Conservation (phyloP, 2,888 invertebrate species). For the Rhaphigaster nebulosa region DNA sequence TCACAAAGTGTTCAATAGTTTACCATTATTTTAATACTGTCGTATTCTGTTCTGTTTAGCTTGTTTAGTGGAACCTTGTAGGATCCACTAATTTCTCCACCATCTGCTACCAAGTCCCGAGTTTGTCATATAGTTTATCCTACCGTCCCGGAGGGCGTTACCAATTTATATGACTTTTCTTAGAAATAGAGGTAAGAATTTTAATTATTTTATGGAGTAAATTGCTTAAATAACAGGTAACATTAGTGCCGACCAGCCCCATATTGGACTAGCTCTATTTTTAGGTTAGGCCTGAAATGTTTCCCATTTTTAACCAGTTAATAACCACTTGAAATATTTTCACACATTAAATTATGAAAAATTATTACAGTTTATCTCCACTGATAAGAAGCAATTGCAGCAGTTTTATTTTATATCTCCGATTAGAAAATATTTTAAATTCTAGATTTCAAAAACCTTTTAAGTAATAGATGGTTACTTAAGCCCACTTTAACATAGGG, state of each 20-base stretch:
- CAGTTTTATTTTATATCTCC: neutral
- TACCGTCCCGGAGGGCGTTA: conserved; percentile 88
- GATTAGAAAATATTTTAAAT: neutral
- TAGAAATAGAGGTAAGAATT: conserved; percentile 86
- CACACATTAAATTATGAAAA: neutral
- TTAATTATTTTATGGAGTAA: neutral
- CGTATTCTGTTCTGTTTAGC: conserved; percentile 51
- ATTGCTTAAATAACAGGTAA: neutral
- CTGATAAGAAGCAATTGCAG: neutral
- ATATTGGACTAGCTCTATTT: conserved; percentile 52
- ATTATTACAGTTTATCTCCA: neutral
- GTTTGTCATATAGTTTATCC: conserved; percentile 64
- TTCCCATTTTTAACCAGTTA: conserved; percentile 4
- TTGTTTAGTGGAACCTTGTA: conserved; percentile 58
- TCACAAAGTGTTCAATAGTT: neutral
- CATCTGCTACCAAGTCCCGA: conserved; percentile 62
- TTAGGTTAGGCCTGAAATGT: conserved; percentile 53
- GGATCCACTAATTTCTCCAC: conserved; percentile 59
- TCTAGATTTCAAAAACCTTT: neutral
- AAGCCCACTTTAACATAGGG: conserved; percentile 10
- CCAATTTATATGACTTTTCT: conserved; percentile 97
- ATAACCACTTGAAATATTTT: neutral
- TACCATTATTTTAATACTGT: neutral
- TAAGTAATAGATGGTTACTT: neutral
- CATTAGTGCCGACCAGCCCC: conserved; percentile 22